These are phyloP conservation scores for Oscheius sp. DNA, from an alignment of 2,888 invertebrate species.

Conservation along the genomic window DNA sequence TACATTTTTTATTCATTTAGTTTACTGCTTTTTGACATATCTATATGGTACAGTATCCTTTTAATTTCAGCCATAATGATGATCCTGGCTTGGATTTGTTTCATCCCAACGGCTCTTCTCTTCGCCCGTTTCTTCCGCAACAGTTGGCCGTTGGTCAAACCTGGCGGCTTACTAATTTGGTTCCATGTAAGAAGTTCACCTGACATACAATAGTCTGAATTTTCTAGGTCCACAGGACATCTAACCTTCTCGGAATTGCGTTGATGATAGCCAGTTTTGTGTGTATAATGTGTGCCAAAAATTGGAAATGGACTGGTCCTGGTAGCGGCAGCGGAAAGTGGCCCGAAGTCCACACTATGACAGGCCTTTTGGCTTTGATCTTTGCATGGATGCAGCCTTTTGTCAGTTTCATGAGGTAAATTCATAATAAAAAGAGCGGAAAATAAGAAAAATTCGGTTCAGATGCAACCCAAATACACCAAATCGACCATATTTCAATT, in stretches of 20 bases:
- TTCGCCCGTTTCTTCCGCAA: slow-evolving; percentile 56
- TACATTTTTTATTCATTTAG: neutral
- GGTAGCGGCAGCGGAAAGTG: slow-evolving; percentile 37
- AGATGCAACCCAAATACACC: slow-evolving; percentile 53
- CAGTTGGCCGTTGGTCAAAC: slow-evolving; percentile 55
- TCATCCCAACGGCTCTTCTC: slow-evolving; percentile 58
- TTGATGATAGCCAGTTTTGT: slow-evolving; percentile 58
- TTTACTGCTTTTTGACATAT: no score
- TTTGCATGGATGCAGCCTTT: slow-evolving; percentile 62
- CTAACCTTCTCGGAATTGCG: slow-evolving; percentile 52
- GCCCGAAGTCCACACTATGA: slow-evolving; percentile 47
- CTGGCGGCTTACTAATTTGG: slow-evolving; percentile 60
- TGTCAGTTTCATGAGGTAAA: slow-evolving; percentile 46
- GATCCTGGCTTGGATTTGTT: slow-evolving; percentile 59
- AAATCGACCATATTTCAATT: slow-evolving; percentile 60
- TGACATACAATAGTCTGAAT: slow-evolving; percentile 1
- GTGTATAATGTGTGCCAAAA: slow-evolving; percentile 48
- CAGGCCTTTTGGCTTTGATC: slow-evolving; percentile 52
- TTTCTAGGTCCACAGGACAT: slow-evolving; percentile 55
- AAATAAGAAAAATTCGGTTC: neutral
- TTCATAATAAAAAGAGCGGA: neutral
- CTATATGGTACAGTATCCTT: neutral
- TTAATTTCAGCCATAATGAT: slow-evolving; percentile 51
- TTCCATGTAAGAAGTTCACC: slow-evolving; percentile 51
- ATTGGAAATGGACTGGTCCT: slow-evolving; percentile 55